Base-by-base conservation (phyloP, 2,113 vertebrate species). In the Megalops atlanticus region DNA sequence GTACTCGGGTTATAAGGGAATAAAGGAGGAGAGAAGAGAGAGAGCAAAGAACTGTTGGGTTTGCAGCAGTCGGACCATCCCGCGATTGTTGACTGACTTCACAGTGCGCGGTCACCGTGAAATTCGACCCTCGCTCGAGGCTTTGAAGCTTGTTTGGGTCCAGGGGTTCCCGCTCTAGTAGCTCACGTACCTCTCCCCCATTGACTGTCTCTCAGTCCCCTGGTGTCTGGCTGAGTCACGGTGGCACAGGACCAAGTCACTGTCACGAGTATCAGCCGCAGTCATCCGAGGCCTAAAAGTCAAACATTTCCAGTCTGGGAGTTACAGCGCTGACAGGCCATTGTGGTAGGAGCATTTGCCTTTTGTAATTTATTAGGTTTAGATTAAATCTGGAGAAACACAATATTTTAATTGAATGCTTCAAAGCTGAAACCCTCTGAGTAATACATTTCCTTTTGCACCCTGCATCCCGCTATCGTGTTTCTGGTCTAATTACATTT, bases 401-500 rank as follows among this genome's bases (percentile, higher is more conserved):
- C 95, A 96, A 97, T 96, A 97, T 95, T 97, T 96, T 96, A 96
- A 96, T 96, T 98, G 96, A 97, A 97, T 97, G 96, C 97, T 97
- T 64, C 97, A 96, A 96, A 95, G 95, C 93, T 95, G 92, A 94
- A 95, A 95, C 94, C 96, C 92, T 96, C 18, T 83, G 93, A 96
- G 96, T 96, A 96, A 97, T 98, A 96, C 94, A 97, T 97, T 96
- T 95, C 95, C 95, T 93, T 93, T 94, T 95, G 94, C 95, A 90
- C 95, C 92, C 91, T 92, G 94, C 89, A 92, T 96, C 93, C 94
- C 91, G 85, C 89, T 93, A 96, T 97, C 95, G 91, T 95, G 95
- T 97, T 97, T 96, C 96, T 94, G 85, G 94, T 94, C 96, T 97
- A 98, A 98, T 98, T 97, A 95, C 96, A 98, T 98, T 99, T 98